Base-by-base conservation (phyloP, 2,113 vertebrate genomes). In the Xenopus borealis region DNA sequence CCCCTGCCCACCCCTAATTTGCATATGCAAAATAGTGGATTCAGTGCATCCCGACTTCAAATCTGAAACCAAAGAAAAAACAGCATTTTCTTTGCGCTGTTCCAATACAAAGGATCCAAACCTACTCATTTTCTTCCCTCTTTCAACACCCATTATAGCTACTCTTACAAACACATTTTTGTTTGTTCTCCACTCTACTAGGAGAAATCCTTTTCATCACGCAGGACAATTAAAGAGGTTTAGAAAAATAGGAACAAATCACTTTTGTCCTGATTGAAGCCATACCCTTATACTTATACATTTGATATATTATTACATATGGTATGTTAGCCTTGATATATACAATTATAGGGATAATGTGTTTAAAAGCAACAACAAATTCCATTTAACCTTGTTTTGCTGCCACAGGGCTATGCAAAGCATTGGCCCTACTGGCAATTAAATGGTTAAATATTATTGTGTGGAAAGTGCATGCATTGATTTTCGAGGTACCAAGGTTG, bases 381-480 rank as follows among this genome's bases (percentile, higher is more conserved):
- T n/a, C 23, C 20, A 14, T n/a, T 23, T 17, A 14, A 59, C 57
- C 72, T 47, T 61, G 23, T 61, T 47, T 17, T 52, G 72, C 61
- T 62, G 44, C 14, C 53, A 55, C 7, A 18, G 53, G 53, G 14
- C 40, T 33, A 4, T 74, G 55, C 55, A 62, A 16, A 8, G 53
- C 14, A n/a, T 9, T n/a, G 8, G 12, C 40, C 53, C 72, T n/a
- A 10, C 27, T 5, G 45, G 57, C 17, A 44, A 23, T 33, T 40
- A 19, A 33, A 62, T 59, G 46, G 45, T 63, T 69, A 69, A 19
- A 69, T 16, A 47, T 20, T 45, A 16, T 18, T 16, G 46, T n/a
- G 45, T 78, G 72, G 78, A 79, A 83, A 83, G 88, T 86, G 85
- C 90, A 87, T 90, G 87, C 85, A 53, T 30, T 81, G 84, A 66